Percentiles rank a stretch among this genome's conserved stretches.
Evolutionary conservation across 2,797 vertebrate genomes (phyloP).

Genomic region (Phalanger gymnotis): DNA sequence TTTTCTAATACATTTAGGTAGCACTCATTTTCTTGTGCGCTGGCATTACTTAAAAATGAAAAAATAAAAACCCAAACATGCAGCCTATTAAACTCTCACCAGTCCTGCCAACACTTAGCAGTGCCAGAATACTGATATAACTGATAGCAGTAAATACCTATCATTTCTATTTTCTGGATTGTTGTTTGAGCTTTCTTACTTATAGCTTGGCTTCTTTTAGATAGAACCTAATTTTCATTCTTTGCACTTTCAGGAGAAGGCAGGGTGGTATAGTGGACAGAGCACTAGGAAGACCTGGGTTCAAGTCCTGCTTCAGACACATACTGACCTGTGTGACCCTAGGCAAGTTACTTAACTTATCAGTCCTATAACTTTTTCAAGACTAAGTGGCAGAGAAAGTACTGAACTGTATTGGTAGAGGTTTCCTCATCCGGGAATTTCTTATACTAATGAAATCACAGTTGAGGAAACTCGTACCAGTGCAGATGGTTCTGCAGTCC

Average conservation of each 20-base stretch:
- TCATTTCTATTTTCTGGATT: background rate
- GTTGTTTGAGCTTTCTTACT: background rate
- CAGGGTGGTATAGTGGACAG: background rate
- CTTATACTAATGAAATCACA: conserved; percentile 8
- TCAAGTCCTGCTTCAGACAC: background rate
- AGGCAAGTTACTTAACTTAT: background rate
- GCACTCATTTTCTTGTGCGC: background rate
- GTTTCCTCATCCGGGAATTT: conserved; percentile 7
- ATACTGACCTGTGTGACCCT: background rate
- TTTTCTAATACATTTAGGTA: background rate
- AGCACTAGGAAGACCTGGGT: background rate
- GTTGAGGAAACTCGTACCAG: conserved; percentile 6
- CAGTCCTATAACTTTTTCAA: background rate
- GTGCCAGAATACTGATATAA: background rate
- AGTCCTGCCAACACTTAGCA: background rate
- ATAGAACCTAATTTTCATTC: background rate
- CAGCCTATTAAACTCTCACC: background rate
- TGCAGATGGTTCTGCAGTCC: background rate
- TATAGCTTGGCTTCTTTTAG: background rate
- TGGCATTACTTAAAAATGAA: background rate
- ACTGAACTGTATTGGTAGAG: background rate
- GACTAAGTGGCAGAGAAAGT: background rate
- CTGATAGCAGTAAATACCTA: background rate
- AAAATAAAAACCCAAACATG: background rate
- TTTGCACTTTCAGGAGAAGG: conserved; percentile 1